Conservation (phyloP, 2,888 invertebrate genomes). For the Diarsia rubi region DNA sequence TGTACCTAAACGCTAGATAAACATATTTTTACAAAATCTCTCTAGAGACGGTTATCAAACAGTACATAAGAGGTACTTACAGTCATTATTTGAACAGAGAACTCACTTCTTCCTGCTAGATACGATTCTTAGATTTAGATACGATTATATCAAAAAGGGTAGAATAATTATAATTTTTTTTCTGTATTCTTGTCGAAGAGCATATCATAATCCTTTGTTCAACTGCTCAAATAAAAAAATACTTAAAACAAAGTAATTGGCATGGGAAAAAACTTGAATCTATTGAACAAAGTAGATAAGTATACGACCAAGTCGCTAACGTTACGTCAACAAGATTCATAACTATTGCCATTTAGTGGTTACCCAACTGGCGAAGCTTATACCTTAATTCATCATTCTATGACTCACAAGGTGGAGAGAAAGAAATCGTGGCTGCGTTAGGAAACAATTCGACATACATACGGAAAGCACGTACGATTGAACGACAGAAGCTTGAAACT, state of each 20-base stretch:
- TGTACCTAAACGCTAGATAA: conserved; percentile 63
- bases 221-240: conserved; percentile 2
- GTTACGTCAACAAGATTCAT: conserved; percentile 8
- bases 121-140: conserved; percentile 3
- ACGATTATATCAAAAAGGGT: too few relatives aligned
- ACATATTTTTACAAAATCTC: conserved; percentile 60
- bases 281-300: conserved; percentile 12
- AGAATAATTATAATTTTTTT: too few relatives aligned
- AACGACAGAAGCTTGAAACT: not conserved
- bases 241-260: conserved; percentile 17
- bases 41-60: conserved; percentile 51
- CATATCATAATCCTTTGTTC: conserved; percentile 5
- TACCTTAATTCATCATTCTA: conserved; percentile 14
- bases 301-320: not conserved
- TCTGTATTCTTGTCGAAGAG: not conserved
- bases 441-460: conserved; percentile 26
- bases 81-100: not conserved
- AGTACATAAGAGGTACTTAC: conserved; percentile 2
- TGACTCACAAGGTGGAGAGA: conserved; percentile 42
- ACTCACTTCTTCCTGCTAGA: not conserved
- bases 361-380: conserved; percentile 23
- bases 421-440: conserved; percentile 28
- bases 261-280: conserved; percentile 23
- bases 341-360: conserved; percentile 21
- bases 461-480: conserved; percentile 51